A percentile compares a stretch with the other conserved stretches of the same genome.
Evolutionary conservation across 2,797 vertebrate species (phyloP).

Genomic region (Brachyalestes nurse): DNA sequence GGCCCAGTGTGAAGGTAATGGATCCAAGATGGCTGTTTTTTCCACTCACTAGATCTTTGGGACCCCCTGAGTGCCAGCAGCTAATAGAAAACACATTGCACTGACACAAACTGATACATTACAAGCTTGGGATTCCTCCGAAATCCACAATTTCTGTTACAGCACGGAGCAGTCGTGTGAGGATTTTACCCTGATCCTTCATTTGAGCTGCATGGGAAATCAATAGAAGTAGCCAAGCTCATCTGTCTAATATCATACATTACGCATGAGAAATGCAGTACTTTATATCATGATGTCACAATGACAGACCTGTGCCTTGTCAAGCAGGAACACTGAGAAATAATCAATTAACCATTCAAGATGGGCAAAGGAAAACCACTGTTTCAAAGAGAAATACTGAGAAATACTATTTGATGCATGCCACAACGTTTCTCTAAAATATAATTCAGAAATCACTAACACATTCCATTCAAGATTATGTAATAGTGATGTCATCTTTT

Average conservation of each 20-base stretch:
- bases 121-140: slow-evolving; percentile 6
- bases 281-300: neutral
- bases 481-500: slow-evolving; percentile 34
- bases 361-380: no score
- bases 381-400: no score
- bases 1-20: slow-evolving; percentile 56
- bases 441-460: neutral
- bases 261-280: neutral
- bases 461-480: slow-evolving; percentile 19
- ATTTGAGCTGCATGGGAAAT: neutral
- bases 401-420: no score
- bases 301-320: slow-evolving; percentile 13
- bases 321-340: neutral
- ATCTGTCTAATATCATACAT: neutral
- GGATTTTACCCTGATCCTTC: neutral
- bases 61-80: slow-evolving; percentile 51
- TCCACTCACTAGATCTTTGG: slow-evolving; percentile 39
- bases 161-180: neutral
- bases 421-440: neutral
- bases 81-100: slow-evolving; percentile 40
- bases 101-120: slow-evolving; percentile 23
- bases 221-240: neutral
- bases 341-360: neutral
- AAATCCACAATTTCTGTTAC: slow-evolving; percentile 7
- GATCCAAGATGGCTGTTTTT: slow-evolving; percentile 56